Evolutionary conservation across 2,113 vertebrate genomes (phyloP).

Genomic region (Cygnus atratus): DNA sequence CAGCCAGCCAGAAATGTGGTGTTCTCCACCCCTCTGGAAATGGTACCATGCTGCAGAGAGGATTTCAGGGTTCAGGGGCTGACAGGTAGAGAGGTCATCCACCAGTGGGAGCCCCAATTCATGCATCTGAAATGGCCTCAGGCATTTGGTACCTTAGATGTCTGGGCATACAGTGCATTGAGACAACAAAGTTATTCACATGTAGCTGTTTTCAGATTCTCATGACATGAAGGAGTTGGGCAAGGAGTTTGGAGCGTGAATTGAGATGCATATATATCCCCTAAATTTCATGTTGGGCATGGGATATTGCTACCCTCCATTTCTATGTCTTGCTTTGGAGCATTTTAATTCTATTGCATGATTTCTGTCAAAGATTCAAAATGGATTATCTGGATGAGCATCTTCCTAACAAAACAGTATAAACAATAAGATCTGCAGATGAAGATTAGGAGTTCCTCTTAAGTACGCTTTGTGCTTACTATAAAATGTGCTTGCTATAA

Average conservation of each 20-base stretch:
- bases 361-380: neutral
- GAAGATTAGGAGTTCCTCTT: neutral
- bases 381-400: rapidly evolving
- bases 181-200: neutral
- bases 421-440: neutral
- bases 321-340: neutral
- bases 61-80: neutral
- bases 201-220: neutral
- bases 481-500: neutral
- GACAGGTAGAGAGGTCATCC: neutral
- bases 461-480: neutral
- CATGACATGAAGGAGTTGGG: rapidly evolving
- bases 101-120: rapidly evolving
- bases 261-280: neutral
- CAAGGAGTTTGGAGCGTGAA: rapidly evolving
- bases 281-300: neutral
- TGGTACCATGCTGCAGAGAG: too few species aligned
- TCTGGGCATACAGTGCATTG: neutral
- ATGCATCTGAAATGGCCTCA: neutral
- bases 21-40: neutral
- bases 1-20: neutral
- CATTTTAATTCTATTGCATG: rapidly evolving
- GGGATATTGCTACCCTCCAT: rapidly evolving
- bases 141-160: rapidly evolving
- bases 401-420: neutral